phyloP scores from a whole-genome alignment of 2,888 invertebrate species.

The Sericinus montela region DNA sequence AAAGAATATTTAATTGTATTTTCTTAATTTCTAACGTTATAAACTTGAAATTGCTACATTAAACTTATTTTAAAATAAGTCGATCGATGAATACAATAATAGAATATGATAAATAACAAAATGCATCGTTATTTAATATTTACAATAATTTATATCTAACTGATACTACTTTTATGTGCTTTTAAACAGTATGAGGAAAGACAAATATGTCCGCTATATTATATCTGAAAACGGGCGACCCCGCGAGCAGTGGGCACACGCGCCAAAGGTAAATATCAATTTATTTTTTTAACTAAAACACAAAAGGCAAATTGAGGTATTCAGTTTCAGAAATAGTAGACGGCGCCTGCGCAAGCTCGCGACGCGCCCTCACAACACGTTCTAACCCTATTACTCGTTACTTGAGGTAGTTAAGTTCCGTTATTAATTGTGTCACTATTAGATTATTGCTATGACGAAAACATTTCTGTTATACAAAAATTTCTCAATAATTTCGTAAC shows the following conservation, averaged over 20 bases:
- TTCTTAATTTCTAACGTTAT: conserved; percentile 55
- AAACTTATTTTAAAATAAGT: conserved; percentile 71
- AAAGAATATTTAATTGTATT: conserved; percentile 52
- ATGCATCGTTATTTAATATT: conserved; percentile 63
- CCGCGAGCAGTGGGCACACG: conserved; percentile 13
- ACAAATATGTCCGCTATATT: conserved; percentile 59
- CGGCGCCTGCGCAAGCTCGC: conserved; percentile 26
- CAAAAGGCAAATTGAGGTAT: conserved; percentile 56
- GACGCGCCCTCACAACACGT: conserved; percentile 44
- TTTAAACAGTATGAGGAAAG: conserved; percentile 60
- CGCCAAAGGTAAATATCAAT: conserved; percentile 32
- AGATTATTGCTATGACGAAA: conserved; percentile 63
- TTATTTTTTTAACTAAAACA: conserved; percentile 34
- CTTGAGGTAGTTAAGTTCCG: conserved; percentile 75
- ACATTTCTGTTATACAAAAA: conserved; percentile 59
- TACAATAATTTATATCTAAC: conserved; percentile 65
- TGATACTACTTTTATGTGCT: conserved; percentile 55
- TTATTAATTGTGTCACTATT: conserved; percentile 51
- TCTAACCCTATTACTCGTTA: conserved; percentile 62
- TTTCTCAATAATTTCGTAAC: conserved; percentile 62
- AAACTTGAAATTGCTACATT: conserved; percentile 66
- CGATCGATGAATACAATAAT: conserved; percentile 67
- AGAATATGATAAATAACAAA: conserved; percentile 76
- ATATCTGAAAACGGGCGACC: conserved; percentile 38
- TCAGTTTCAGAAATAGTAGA: conserved; percentile 23